Base-by-base conservation (phyloP, 2,797 vertebrate species). In the Geotrypetes seraphini region DNA sequence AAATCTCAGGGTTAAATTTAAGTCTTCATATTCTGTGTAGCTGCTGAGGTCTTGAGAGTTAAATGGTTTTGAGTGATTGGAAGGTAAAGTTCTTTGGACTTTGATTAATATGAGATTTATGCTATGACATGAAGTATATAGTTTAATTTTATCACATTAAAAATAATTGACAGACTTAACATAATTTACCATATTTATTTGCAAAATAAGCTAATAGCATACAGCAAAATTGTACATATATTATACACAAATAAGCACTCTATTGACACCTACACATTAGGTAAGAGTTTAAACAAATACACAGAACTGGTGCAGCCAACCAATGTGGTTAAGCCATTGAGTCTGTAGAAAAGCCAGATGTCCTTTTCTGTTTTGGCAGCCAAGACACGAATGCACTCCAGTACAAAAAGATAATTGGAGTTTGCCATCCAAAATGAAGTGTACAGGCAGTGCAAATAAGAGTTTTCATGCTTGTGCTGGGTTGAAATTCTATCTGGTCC, bases 271-370 rank as follows among this genome's bases (percentile, higher is more conserved):
- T 50, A 61, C 50, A 32, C 43, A 46, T 22, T 14, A 57, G 3
- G 39, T 20, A n/a, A 1, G 51, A 54, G 50, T 39, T 7, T 33
- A 70, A 31, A 48, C 48, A 36, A 11, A 21, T 31, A 38, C 36
- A 19, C 12, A 12, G 12, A 16, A 12, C 15, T 3, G 16, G 10
- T 9, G 30, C 46, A 29, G 53, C 22, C 48, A 50, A 58, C 45
- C 25, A 26, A 22, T 18, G 39, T 40, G 35, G 49, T 66, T 84
- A 33, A 57, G 57, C 60, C 34, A 31, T 39, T 13, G 57, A 34
- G 76, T 71, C 44, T 41, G 43, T 61, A 71, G 56, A 71, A 85
- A 85, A 84, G 47, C 63, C 71, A 63, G 75, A 52, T 16, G 54
- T 60, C 54, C 61, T 73, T 63, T 73, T 48, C 22, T 47, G 56